These are phyloP conservation scores for Hypanus sabinus DNA, from an alignment of 2,113 vertebrate species.

Conservation along the genomic window DNA sequence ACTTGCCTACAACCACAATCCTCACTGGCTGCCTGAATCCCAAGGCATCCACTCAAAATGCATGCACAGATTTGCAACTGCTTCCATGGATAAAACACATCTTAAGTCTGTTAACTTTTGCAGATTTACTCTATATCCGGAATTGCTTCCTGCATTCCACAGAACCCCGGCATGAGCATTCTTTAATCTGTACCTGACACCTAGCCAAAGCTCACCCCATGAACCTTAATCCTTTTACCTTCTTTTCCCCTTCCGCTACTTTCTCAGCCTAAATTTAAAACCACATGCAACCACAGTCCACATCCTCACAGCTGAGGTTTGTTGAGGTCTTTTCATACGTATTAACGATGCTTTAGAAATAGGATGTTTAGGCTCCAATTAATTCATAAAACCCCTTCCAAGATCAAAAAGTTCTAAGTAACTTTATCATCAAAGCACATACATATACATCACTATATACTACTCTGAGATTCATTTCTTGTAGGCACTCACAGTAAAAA, in stretches of 20 bases:
- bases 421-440: too few relatives aligned
- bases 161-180: neutral
- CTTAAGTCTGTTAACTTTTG: neutral
- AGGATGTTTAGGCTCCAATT: neutral
- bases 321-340: neutral
- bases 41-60: conserved; percentile 9
- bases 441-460: too few relatives aligned
- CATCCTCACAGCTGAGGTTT: neutral
- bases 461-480: too few relatives aligned
- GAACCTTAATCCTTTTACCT: neutral
- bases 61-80: neutral
- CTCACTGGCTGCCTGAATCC: neutral
- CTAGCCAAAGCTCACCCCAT: neutral
- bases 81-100: neutral
- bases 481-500: too few relatives aligned
- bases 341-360: neutral
- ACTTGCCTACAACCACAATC: neutral
- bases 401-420: neutral
- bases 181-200: neutral
- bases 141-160: neutral
- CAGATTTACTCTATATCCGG: neutral
- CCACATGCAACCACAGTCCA: too few relatives aligned
- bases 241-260: neutral
- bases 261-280: too few relatives aligned
- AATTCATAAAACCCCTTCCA: neutral